Percentiles rank a stretch among this genome's conserved stretches.
These are phyloP conservation scores for Corticium candelabrum DNA, from an alignment of 37 sponge, comb jelly and placozoan species.

Conservation along the genomic window DNA sequence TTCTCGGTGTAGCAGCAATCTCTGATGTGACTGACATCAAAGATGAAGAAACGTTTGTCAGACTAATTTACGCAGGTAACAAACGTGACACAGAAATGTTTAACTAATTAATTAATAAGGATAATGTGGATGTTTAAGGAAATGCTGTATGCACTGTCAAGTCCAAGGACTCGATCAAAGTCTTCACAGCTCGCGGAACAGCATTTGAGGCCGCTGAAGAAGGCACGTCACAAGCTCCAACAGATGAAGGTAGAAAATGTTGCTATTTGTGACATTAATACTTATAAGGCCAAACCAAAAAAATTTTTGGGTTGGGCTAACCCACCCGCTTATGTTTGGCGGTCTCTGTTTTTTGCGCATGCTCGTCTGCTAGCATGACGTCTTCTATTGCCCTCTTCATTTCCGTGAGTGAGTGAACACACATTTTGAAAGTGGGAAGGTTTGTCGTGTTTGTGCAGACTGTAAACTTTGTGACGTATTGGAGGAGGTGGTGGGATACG, in stretches of 20 bases:
- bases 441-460: too few relatives aligned
- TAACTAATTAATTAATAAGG: not conserved
- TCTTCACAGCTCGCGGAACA: conserved; percentile 88
- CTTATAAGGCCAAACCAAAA: too few relatives aligned
- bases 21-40: conserved; percentile 87
- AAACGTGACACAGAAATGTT: not conserved
- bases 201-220: conserved; percentile 67
- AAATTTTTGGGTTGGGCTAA: too few relatives aligned
- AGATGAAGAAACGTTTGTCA: conserved; percentile 73
- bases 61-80: conserved; percentile 92
- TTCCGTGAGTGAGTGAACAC: too few relatives aligned
- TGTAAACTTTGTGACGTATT: too few relatives aligned
- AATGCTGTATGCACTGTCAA: conserved; percentile 71
- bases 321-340: too few relatives aligned
- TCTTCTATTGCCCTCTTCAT: too few relatives aligned
- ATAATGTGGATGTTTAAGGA: conserved; percentile 18
- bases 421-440: too few relatives aligned
- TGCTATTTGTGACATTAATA: too few relatives aligned
- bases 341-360: too few relatives aligned
- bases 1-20: conserved; percentile 82
- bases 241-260: not conserved
- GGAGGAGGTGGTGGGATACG: too few relatives aligned
- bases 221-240: not conserved
- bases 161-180: conserved; percentile 73
- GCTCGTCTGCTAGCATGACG: too few relatives aligned